Base-by-base conservation (phyloP, 2,113 vertebrate genomes). In the Lamprotornis superbus region DNA sequence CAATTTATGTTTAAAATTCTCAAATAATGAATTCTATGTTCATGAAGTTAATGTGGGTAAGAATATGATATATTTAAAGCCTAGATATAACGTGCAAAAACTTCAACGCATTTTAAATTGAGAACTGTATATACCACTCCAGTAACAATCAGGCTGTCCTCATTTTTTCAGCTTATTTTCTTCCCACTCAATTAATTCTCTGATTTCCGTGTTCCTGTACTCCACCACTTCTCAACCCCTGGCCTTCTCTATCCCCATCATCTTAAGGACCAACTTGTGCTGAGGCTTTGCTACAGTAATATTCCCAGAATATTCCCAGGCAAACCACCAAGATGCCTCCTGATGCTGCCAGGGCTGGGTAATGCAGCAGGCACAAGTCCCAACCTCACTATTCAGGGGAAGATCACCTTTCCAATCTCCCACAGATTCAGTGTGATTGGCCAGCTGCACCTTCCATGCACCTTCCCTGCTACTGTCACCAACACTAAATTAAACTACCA, bases 1-100 rank as follows among this genome's bases (percentile, higher is more conserved):
- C 27, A 75, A 90, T 81, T 93, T 90, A 83, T 46, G 76, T 47
- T 90, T 90, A 83, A 93, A 83, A 94, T 83, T 89, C 64, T 92
- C 56, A 77, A 94, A 86, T 55, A 93, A 93, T 86, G 86, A 93
- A 90, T 59, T 67, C 64, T 68, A 37, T 60, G 64, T 75, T 92
- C 76, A 78, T 25, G 13, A 55, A 70, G 52, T 67, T 87, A 90
- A 81, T 67, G 64, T 69, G 59, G 59, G 52, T 56, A 85, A 90
- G 33, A 86, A 63, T 63, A 85, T 30, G 49, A 75, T 61, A 74
- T 59, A 81, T 89, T 74, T 94, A 86, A 87, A 92, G 49, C 73
- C 49, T 46, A 86, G 27, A 19, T 89, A 60, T 47, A 92, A 70
- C 6, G 42, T 74, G 25, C 30, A 89, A 94, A 93, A 92, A 63